Evolutionary conservation across 2,888 invertebrate genomes (phyloP).

Genomic region (Netelia virgata): DNA sequence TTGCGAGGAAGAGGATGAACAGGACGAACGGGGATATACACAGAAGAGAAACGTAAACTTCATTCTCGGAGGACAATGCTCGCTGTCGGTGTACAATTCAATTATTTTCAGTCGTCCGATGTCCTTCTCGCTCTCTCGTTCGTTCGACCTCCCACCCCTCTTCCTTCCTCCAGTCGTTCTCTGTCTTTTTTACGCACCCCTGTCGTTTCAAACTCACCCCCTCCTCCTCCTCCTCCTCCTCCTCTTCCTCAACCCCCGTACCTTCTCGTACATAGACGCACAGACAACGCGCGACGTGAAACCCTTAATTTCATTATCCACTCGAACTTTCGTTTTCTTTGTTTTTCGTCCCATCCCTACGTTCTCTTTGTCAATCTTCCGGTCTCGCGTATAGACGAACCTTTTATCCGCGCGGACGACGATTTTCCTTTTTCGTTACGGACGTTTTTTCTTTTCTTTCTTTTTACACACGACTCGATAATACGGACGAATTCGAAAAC

Average conservation of each 20-base stretch:
- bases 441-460: conserved; percentile 5
- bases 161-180: conserved; percentile 45
- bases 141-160: conserved; percentile 37
- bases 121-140: conserved; percentile 58
- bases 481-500: conserved; percentile 23
- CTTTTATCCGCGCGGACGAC: conserved; percentile 9
- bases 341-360: conserved; percentile 51
- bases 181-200: conserved; percentile 45
- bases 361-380: conserved; percentile 61
- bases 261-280: conserved; percentile 41
- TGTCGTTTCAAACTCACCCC: conserved; percentile 47
- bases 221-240: conserved; percentile 22
- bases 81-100: conserved; percentile 79
- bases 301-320: conserved; percentile 80
- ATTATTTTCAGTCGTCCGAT: conserved; percentile 80
- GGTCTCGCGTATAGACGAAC: conserved; percentile 14
- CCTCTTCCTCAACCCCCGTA: conserved; percentile 8
- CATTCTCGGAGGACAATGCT: conserved; percentile 80
- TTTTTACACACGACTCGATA: conserved; percentile 25
- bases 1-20: conserved; percentile 60
- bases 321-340: conserved; percentile 64
- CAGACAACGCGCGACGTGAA: conserved; percentile 70
- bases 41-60: conserved; percentile 80
- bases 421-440: conserved; percentile 13
- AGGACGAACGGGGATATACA: conserved; percentile 61